A percentile compares a stretch with the other conserved stretches of the same genome.
Evolutionary conservation across 2,797 vertebrate species (phyloP).

Genomic region (Liasis olivaceus): DNA sequence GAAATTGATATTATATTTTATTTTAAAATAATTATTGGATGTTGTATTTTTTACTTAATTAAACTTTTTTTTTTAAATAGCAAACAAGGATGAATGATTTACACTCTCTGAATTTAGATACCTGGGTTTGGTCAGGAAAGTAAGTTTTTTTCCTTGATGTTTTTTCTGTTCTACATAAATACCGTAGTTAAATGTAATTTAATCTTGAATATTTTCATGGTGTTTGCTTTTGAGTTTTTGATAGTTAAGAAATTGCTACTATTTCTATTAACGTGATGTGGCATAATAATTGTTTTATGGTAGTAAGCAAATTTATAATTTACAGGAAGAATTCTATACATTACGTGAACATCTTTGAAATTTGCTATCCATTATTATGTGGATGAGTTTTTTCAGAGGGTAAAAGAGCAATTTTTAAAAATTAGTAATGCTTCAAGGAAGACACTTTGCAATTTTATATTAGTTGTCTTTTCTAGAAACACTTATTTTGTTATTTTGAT

Average conservation of each 20-base stretch:
- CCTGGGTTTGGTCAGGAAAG: slow-evolving; percentile 95
- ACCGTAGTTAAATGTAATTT: slow-evolving; percentile 18
- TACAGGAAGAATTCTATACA: neutral
- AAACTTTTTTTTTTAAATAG: slow-evolving; percentile 74
- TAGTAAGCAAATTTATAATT: slow-evolving; percentile 45
- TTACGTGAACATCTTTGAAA: slow-evolving; percentile 28
- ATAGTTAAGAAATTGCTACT: slow-evolving; percentile 10
- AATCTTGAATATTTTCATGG: neutral
- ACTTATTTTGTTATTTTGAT: neutral
- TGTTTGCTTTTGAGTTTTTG: neutral
- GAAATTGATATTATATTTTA: slow-evolving; percentile 9
- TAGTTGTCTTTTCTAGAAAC: neutral
- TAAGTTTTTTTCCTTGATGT: slow-evolving; percentile 62
- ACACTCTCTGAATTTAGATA: slow-evolving; percentile 87
- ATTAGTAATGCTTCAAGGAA: neutral
- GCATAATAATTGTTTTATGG: neutral
- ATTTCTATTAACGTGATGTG: slow-evolving; percentile 14
- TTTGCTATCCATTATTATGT: neutral
- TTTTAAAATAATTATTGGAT: slow-evolving; percentile 24
- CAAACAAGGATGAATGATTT: slow-evolving; percentile 91
- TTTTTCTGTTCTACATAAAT: neutral
- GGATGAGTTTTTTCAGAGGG: neutral
- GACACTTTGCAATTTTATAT: neutral
- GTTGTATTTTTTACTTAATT: slow-evolving; percentile 37
- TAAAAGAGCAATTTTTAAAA: neutral